phyloP scores from a whole-genome alignment of 35 echinoderm and acorn worm species.

The Holothuria glaberrima region DNA sequence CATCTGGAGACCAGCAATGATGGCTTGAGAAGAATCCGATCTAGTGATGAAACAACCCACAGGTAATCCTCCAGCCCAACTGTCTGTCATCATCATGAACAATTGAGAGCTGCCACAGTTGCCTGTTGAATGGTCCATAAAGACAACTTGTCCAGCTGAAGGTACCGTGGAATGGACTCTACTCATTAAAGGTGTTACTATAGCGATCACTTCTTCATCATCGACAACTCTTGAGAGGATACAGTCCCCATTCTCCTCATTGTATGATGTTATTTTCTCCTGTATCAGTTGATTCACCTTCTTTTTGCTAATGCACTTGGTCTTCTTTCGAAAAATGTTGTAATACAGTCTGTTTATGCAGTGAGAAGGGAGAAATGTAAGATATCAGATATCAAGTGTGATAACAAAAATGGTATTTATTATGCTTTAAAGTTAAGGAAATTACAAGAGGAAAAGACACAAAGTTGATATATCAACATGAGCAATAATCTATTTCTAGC shows the following conservation, averaged over 20 bases:
- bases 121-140: background rate
- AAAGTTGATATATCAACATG: background rate
- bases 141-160: conserved; percentile 10
- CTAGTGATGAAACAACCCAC: conserved; percentile 45
- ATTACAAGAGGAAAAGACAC: background rate
- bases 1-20: conserved; percentile 24
- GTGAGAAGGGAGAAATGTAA: background rate
- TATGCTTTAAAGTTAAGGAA: background rate
- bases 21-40: background rate
- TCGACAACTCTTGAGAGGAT: background rate
- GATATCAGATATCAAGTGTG: background rate
- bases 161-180: conserved; percentile 4
- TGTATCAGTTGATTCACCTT: conserved; percentile 43
- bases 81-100: conserved; percentile 41
- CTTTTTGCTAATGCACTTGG: conserved; percentile 6
- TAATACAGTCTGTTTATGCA: conserved; percentile 45
- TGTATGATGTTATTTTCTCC: conserved; percentile 26
- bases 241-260: conserved; percentile 38
- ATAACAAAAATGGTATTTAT: background rate
- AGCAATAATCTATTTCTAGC: background rate
- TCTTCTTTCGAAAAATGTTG: conserved; percentile 38
- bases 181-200: conserved; percentile 56
- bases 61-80: conserved; percentile 42
- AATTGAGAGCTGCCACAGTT: background rate
- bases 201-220: conserved; percentile 31